Base-by-base conservation (phyloP, 2,888 invertebrate genomes). In the Ariolimax columbianus region DNA sequence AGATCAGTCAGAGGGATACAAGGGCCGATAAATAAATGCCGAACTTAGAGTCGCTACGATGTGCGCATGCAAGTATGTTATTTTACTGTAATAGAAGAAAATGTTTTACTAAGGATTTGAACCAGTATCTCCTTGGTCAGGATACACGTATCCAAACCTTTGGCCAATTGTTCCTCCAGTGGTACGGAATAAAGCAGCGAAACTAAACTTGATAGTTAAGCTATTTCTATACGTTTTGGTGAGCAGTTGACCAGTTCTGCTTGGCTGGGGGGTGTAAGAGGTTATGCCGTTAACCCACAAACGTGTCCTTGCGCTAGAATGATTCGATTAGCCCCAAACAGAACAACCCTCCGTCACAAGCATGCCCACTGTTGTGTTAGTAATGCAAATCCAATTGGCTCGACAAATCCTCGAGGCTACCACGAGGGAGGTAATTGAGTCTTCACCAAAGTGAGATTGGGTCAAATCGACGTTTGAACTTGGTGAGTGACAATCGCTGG, bases 381-480 rank as follows among this genome's bases (percentile, higher is more conserved):
- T 83, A 77, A 83, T 83, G 83, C 83, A 77, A 83, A 83, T 83
- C 59, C 43, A 77, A 83, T 83, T 83, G 83, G 68, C 83, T 83
- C 77, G 82, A 82, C 82, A 83, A 77, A 77, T 77, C 68, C 83
- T 51, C 77, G 30, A 26, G 38, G 36, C 51, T 33, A 33, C 4
- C 63, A 40, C 33, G 40, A 75, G 40, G 23, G 72, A 33, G 38
- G 72, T 55, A 59, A 59, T 72, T 38, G 81, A 14, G 55, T 81
- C 68, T 72, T 55, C 51, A 36, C 36, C 9, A 9, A 55, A 55
- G 72, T 33, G 33, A 72, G 81, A 72, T 72, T 68, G 81, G 81
- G 79, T 79, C 79, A 79, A 79, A 79, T 79, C 79, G 79, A 38
- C 79, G 79, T 79, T 79, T 79, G 79, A 79, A 79, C 79, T 79